phyloP scores from a whole-genome alignment of 2,797 vertebrate species.

The Microhierax caerulescens region DNA sequence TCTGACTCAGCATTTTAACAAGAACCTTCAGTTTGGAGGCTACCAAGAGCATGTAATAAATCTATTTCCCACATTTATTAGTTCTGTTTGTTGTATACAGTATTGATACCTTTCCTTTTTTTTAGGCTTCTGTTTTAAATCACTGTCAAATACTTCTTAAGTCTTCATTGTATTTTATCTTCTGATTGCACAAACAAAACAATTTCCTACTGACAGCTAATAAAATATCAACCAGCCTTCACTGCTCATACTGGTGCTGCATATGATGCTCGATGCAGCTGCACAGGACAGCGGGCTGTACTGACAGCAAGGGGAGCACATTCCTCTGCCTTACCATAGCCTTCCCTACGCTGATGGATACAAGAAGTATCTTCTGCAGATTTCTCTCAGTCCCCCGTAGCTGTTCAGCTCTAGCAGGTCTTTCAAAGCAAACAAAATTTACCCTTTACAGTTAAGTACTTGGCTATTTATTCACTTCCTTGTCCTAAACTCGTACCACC shows the following conservation, averaged over 20 bases:
- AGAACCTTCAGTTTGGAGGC: background rate
- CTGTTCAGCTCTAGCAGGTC: background rate
- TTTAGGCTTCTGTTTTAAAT: background rate
- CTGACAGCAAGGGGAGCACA: background rate
- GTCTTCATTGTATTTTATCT: background rate
- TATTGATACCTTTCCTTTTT: background rate
- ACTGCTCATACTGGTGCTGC: background rate
- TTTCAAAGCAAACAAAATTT: background rate
- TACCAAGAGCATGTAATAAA: background rate
- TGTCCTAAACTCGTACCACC: background rate
- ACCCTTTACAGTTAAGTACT: background rate
- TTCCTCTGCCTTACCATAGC: background rate
- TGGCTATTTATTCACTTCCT: background rate
- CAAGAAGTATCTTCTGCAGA: background rate
- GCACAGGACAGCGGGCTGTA: background rate
- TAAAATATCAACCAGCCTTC: background rate
- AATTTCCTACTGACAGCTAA: background rate
- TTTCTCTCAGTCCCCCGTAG: background rate
- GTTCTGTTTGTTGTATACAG: background rate
- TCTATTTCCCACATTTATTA: background rate
- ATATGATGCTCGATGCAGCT: background rate
- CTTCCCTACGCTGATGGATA: background rate
- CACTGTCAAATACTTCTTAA: background rate
- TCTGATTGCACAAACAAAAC: background rate
- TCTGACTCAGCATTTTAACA: background rate